Conservation (phyloP, 2,888 invertebrate genomes). For the Amiota minor region DNA sequence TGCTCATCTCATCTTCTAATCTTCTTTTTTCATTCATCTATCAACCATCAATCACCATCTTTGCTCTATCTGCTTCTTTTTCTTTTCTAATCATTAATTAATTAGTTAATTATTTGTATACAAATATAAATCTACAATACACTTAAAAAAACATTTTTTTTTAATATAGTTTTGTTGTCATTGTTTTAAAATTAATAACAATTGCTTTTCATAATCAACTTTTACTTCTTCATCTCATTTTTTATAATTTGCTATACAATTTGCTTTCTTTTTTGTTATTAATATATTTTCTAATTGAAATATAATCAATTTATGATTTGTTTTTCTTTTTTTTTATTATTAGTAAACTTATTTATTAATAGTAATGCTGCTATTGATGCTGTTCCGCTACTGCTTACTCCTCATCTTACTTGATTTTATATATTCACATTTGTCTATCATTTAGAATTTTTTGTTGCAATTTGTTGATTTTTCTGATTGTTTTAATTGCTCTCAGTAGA, state of each 20-base stretch:
- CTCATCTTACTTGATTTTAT: no score
- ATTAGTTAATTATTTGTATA: slow-evolving; percentile 7
- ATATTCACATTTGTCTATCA: no score
- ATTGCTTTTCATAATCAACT: not conserved
- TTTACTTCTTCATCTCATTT: not conserved
- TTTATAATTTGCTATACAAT: not conserved
- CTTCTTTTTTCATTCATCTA: not conserved
- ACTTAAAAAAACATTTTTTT: slow-evolving; percentile 1
- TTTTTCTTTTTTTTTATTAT: not conserved
- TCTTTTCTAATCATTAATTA: not conserved
- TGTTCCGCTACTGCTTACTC: no score
- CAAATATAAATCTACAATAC: slow-evolving; percentile 11
- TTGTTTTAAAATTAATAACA: slow-evolving; percentile 4
- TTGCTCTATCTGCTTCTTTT: not conserved
- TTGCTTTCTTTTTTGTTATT: not conserved
- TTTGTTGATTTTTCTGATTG: no score
- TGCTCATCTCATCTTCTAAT: not conserved
- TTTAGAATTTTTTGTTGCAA: no score
- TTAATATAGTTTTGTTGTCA: not conserved
- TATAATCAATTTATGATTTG: not conserved
- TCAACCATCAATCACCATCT: no score
- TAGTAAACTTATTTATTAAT: slow-evolving; percentile 11
- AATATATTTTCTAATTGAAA: no score
- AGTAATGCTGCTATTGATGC: not conserved
- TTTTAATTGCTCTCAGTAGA: no score